Evolutionary conservation across 1,140 invertebrate species (phyloP).

Genomic region (Saccostrea glomerata): DNA sequence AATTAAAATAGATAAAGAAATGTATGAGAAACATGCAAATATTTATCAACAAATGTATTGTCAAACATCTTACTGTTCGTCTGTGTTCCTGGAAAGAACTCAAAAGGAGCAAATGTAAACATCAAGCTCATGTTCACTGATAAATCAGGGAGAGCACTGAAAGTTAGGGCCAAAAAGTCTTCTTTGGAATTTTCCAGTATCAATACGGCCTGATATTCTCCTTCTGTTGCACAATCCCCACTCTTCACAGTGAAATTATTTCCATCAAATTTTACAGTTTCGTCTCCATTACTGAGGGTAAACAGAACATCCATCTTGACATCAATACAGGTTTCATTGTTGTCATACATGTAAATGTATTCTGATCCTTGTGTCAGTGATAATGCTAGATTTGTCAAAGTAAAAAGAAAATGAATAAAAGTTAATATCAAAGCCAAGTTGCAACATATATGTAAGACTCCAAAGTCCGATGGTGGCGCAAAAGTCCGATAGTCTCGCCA

Average conservation of each 20-base stretch:
- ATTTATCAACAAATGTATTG: background rate
- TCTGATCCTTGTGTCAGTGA: background rate
- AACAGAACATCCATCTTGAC: background rate
- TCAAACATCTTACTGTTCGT: too few relatives aligned
- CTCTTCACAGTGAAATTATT: background rate
- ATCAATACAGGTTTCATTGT: conserved; percentile 2
- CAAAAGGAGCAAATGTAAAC: background rate
- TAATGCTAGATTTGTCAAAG: background rate
- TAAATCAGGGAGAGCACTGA: background rate
- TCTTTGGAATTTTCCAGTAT: background rate
- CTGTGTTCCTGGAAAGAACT: background rate
- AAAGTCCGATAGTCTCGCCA: too few relatives aligned
- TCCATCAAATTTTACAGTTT: background rate
- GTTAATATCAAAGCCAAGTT: too few relatives aligned
- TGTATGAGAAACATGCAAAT: background rate
- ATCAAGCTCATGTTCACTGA: background rate
- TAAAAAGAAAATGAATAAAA: too few relatives aligned
- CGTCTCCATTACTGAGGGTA: background rate
- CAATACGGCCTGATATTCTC: background rate
- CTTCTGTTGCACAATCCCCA: background rate
- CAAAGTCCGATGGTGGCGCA: too few relatives aligned
- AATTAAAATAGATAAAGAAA: too few relatives aligned
- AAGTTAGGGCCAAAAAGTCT: background rate
- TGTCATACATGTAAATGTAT: background rate
- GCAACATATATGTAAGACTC: too few relatives aligned